Base-by-base conservation (phyloP, 2,797 vertebrate species). In the Odontamblyopus rebecca region DNA sequence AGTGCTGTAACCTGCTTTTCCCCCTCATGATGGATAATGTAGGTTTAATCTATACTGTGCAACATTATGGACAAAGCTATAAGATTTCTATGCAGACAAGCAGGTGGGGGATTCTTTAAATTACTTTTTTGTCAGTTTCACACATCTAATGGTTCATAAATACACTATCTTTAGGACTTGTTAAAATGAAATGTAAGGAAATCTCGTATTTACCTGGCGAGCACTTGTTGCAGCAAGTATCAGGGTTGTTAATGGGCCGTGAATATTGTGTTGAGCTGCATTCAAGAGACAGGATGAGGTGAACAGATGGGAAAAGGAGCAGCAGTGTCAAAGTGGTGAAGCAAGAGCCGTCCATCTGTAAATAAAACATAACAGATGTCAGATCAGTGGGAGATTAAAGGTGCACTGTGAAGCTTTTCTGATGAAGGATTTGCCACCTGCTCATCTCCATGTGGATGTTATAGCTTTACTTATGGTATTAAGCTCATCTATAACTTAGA, bases 201-300 rank as follows among this genome's bases (percentile, higher is more conserved):
- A 13, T 48, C 13, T 48, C 12, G 5, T 15, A 44, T 61, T 19
- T 91, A 95, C 94, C 94, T 91, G 89, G 86, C n/a, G 0, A 0
- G 41, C 93, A 94, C 80, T 41, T 90, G 0, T 78, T 0, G 72
- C 93, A 94, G 77, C 92, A 93, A 0, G n/a, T n/a, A 0, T 0
- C 0, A 9, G 7, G 1, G 0, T 0, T 0, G 0, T 0, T 0
- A 0, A 11, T 0, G 0, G 82, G 77, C 82, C 76, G 77, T 0
- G 0, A 0, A 57, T 82, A 85, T 0, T 87, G 7, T 2, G 0
- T 65, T 0, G 44, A 0, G 9, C 38, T 29, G 77, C 93, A 94
- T 0, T 26, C 0, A 0, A 9, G 16, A 23, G 80, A 68, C 6
- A 76, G 27, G 27, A 6, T 70, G 61, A 68, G 8, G 7, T 51